Percentiles rank a stretch among this genome's conserved stretches.
Evolutionary conservation across 1,140 invertebrate species (phyloP).

Genomic region (Cydia amplana): DNA sequence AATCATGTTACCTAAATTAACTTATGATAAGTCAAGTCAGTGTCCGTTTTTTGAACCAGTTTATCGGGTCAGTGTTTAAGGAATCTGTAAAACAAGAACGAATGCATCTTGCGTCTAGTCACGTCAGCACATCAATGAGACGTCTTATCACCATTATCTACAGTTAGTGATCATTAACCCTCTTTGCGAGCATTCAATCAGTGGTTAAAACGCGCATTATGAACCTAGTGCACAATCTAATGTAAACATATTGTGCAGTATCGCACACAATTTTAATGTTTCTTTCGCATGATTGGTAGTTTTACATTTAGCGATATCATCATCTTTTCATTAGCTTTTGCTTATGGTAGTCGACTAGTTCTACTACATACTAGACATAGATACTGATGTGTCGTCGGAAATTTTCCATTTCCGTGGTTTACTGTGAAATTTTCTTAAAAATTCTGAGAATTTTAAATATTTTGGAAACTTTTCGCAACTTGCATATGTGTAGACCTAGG

Average conservation of each 20-base stretch:
- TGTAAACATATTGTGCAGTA: background rate
- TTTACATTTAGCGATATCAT: background rate
- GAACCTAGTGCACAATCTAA: background rate
- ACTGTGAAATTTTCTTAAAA: no score
- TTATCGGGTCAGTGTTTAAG: background rate
- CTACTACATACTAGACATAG: no score
- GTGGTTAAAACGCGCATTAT: background rate
- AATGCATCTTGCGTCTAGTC: background rate
- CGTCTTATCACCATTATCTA: background rate
- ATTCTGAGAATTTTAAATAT: no score
- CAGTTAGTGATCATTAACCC: conserved; percentile 15
- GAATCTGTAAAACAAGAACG: background rate
- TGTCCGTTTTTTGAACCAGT: background rate
- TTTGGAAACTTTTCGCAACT: no score
- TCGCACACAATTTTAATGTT: background rate
- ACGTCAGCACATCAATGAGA: background rate
- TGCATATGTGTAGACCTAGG: no score
- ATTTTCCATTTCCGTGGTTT: no score
- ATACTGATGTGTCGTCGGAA: no score
- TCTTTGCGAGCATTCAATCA: background rate
- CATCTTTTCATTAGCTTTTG: no score
- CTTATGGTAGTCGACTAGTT: no score
- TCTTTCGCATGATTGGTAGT: no score
- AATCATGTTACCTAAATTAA: background rate
- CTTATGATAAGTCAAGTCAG: background rate